Base-by-base conservation (phyloP, 2,888 invertebrate genomes). In the Latheticus oryzae region DNA sequence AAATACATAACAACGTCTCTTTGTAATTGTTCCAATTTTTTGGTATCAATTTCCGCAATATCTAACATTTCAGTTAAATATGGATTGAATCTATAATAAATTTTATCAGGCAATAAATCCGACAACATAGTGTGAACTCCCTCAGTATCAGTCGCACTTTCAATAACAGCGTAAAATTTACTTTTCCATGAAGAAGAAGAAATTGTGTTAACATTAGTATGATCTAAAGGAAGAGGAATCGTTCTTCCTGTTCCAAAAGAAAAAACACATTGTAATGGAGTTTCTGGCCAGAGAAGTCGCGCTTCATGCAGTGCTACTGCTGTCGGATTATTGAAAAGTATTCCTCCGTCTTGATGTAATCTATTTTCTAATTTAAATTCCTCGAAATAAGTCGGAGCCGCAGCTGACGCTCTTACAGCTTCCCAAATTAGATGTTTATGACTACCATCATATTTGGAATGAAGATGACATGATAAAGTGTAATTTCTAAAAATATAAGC, bases 251-350 rank as follows among this genome's bases (percentile, higher is more conserved):
- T 95, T 23, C 95, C 95, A 42, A 94, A 84, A 0, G 93, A 94
- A 30, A 95, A 83, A 0, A 95, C 85, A 69, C 91, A 90, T 64
- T 87, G 87, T 35, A 95, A 81, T 0, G 84, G 81, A 57, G 80
- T 83, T 32, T 86, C 82, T 0, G 94, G 94, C 89, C 90, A 95
- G 23, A 95, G 77, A 12, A 88, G 83, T 63, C 86, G 86, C 0
- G 93, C 90, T 79, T 96, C 96, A 74, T 94, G 94, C 30, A 95
- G 82, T 0, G 91, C 96, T 3, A 95, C 86, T 1, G 91, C 92
- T 5, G 93, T 87, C 0, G 95, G 95, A 79, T 95, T 96, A 80
- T 95, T 95, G 5, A 89, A 87, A 76, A 93, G 80, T 67, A 94
- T 86, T 16, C 95, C 94, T 61, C 91, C 90, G 79, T 92, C 92